These are phyloP conservation scores for Drosophila chauvacae DNA, from an alignment of 1,140 invertebrate species.

Conservation along the genomic window DNA sequence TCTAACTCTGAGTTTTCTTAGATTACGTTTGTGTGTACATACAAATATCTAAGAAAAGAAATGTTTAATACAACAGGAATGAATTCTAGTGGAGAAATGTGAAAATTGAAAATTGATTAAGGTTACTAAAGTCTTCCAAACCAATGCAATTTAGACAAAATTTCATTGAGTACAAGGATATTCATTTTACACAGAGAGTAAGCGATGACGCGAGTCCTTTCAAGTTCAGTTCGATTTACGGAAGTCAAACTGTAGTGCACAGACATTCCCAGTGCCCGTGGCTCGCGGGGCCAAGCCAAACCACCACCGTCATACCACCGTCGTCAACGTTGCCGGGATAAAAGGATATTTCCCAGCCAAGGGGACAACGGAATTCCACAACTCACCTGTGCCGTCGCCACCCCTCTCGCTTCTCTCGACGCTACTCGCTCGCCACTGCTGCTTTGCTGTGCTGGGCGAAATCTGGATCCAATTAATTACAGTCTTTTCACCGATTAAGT, in stretches of 20 bases:
- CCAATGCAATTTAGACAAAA: background rate
- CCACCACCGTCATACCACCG: conserved; percentile 48
- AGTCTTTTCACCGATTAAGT: conserved; percentile 30
- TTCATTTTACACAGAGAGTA: background rate
- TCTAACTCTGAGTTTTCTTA: background rate
- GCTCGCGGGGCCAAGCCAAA: conserved; percentile 28
- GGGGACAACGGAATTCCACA: conserved; percentile 54
- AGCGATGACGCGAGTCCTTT: background rate
- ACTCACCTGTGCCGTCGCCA: conserved; percentile 49
- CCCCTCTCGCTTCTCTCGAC: conserved; percentile 20
- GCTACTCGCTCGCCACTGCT: conserved; percentile 20
- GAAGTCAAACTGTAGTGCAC: conserved; percentile 40
- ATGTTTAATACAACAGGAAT: background rate
- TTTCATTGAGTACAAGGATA: background rate
- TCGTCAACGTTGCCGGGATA: conserved; percentile 3
- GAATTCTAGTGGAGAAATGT: background rate
- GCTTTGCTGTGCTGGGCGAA: conserved; percentile 11
- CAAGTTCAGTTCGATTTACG: conserved; percentile 20
- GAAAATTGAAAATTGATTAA: background rate
- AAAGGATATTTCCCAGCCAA: conserved; percentile 48
- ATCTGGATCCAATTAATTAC: conserved; percentile 38
- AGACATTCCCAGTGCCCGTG: conserved; percentile 39
- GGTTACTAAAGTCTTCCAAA: background rate
- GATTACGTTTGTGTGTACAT: too few species aligned
- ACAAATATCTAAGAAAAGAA: background rate